phyloP scores from a whole-genome alignment of 2,797 vertebrate genomes.

The Danionella dracula region DNA sequence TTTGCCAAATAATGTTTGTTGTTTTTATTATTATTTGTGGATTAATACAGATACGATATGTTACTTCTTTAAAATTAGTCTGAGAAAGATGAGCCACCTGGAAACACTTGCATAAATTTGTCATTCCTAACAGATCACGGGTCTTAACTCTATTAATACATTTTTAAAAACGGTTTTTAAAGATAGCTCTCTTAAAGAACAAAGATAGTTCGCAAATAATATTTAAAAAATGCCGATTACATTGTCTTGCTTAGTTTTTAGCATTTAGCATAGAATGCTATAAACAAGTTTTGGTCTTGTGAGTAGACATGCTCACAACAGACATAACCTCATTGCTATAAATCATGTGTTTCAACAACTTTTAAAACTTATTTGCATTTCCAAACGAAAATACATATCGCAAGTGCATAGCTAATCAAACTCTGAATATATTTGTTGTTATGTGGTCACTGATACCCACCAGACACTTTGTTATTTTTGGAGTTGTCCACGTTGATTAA shows the following conservation, averaged over 20 bases:
- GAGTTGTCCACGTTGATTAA: not conserved
- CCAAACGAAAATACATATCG: not conserved
- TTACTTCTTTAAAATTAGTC: not conserved
- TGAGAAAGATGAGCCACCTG: constrained; percentile 26
- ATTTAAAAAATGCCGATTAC: no score
- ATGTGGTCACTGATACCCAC: not conserved
- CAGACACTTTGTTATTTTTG: constrained; percentile 21
- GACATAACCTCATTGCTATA: not conserved
- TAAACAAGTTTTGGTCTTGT: not conserved
- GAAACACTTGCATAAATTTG: constrained; percentile 3
- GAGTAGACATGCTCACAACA: no score
- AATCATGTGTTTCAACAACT: constrained; percentile 6
- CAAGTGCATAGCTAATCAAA: not conserved
- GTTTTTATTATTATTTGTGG: not conserved
- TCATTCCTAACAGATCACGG: constrained; percentile 1
- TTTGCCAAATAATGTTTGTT: not conserved
- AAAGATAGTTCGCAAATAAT: no score
- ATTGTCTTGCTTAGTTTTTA: no score
- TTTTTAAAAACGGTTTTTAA: no score
- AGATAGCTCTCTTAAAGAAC: no score
- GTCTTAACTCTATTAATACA: not conserved
- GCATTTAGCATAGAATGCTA: not conserved
- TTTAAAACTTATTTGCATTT: not conserved
- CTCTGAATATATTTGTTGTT: no score
- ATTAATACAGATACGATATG: not conserved